Evolutionary conservation across 1,140 invertebrate species (phyloP).

Genomic region (Calliopsis andreniformis): DNA sequence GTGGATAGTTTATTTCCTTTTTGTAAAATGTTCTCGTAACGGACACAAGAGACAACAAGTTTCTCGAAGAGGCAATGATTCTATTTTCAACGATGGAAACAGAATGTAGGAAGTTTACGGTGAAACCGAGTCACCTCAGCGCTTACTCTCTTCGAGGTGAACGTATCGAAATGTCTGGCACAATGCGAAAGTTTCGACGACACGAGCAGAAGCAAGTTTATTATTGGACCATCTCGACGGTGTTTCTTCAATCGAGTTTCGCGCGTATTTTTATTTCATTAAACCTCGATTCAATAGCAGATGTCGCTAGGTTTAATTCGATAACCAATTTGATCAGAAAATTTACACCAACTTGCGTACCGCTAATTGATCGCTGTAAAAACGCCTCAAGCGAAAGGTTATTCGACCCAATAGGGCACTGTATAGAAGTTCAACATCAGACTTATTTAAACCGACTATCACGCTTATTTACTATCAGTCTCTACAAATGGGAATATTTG

Average conservation of each 20-base stretch:
- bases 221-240: neutral
- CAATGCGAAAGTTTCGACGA: constrained; percentile 4
- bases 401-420: neutral
- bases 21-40: constrained; percentile 7
- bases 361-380: neutral
- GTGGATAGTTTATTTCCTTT: neutral
- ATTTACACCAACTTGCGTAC: neutral
- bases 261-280: constrained; percentile 40
- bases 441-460: neutral
- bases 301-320: neutral
- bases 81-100: constrained; percentile 25
- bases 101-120: constrained; percentile 29
- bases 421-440: too few species aligned
- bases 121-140: constrained; percentile 2
- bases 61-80: constrained; percentile 1
- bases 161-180: constrained; percentile 6
- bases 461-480: neutral
- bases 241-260: neutral
- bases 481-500: too few species aligned
- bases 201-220: constrained; percentile 1
- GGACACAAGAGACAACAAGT: neutral
- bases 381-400: neutral
- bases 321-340: neutral
- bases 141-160: constrained; percentile 18
- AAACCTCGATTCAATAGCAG: neutral